A percentile compares a stretch with the other conserved stretches of the same genome.
Conservation (phyloP, 2,888 invertebrate species). For the Andrena fulva region DNA sequence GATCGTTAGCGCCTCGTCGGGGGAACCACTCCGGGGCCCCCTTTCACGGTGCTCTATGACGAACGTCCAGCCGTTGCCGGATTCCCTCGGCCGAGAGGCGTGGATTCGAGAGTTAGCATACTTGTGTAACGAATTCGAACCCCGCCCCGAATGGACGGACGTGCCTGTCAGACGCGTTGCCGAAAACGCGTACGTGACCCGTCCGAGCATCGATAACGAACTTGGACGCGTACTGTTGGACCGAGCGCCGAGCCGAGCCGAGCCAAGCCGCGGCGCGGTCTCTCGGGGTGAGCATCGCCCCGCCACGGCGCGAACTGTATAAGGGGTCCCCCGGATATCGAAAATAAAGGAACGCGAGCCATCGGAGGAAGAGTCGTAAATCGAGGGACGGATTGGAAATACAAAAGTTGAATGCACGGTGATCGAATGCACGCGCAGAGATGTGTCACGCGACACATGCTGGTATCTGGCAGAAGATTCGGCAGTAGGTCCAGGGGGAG, state of each 20-base stretch:
- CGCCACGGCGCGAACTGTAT: neutral
- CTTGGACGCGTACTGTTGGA: neutral
- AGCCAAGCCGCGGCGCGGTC: neutral
- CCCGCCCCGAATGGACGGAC: constrained; percentile 43
- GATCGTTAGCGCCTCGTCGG: neutral
- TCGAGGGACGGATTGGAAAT: constrained; percentile 7
- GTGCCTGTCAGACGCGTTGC: constrained; percentile 7
- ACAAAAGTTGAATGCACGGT: constrained; percentile 10
- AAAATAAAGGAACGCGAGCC: neutral
- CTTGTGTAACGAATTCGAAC: constrained; percentile 48
- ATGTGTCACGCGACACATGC: constrained; percentile 64
- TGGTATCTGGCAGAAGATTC: constrained; percentile 44
- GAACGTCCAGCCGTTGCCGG: constrained; percentile 6
- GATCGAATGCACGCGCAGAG: constrained; percentile 36
- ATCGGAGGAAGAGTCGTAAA: neutral
- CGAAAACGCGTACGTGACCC: constrained; percentile 9
- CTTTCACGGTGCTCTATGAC: constrained; percentile 29
- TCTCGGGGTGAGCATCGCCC: neutral
- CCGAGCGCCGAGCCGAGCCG: neutral
- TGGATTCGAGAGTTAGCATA: constrained; percentile 19
- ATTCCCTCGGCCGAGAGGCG: constrained; percentile 22
- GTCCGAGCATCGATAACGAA: constrained; percentile 17
- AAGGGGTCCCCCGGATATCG: neutral
- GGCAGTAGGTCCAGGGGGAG: constrained; percentile 22
- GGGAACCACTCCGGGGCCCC: neutral